Evolutionary conservation across 2,113 vertebrate species (phyloP), one percentile per base, ranked within the genome.

Genomic region (Machaerirhynchus nigripectus): DNA sequence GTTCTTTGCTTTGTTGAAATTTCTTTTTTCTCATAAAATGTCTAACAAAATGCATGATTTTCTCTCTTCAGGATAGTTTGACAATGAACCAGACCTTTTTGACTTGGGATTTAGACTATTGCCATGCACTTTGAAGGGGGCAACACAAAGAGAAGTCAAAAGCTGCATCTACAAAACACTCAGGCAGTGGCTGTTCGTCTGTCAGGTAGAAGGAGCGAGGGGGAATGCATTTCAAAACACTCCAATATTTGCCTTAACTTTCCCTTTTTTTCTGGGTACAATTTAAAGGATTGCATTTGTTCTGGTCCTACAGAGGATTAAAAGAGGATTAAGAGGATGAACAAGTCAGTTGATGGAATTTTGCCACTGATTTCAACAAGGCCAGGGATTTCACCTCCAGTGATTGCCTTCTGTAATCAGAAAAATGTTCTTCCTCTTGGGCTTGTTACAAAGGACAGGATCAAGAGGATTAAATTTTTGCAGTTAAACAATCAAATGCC

Each of bases 241-340:
- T 68, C n/a, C 37, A 67, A 4, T 81, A 70, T 53, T 89, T 63
- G 3, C 28, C 64, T 13, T 71, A 40, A 31, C 24, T 87, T 70
- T 42, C 18, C 9, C 33, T 74, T 90, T 78, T 60, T 73, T 65
- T 59, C 76, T 74, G 64, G 33, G 19, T 81, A 56, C 19, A 81
- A 10, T 78, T 95, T 78, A 84, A 87, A 71, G 30, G 59, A 78
- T 39, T 93, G 39, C 11, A 27, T 95, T 89, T 95, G 56, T 84
- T 93, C 56, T 81, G 63, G 19, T 52, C 35, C 60, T 92, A 60
- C 35, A 75, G 73, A 91, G 69, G 76, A 90, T 95, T 95, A 95
- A 90, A 77, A 27, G 50, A 74, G 63, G 92, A 90, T 96, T 95
- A 90, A 77, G 26, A 65, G 63, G 71, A 55, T 92, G 88, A 97